These are phyloP conservation scores for Coryphaenoides rupestris DNA, from an alignment of 2,113 vertebrate species.

Conservation along the genomic window DNA sequence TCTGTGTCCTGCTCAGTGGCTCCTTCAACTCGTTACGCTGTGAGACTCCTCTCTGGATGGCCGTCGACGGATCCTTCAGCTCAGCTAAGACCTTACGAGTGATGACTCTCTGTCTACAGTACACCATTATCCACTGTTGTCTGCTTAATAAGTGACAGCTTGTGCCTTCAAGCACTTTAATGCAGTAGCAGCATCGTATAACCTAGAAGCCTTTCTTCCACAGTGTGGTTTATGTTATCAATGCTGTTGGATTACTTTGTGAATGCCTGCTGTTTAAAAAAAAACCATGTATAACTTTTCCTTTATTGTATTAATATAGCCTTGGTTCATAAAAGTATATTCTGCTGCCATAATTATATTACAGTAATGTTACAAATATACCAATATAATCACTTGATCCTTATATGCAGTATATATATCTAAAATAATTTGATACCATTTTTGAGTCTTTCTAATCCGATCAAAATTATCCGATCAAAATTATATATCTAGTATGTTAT, in stretches of 20 bases:
- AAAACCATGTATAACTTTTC: too few species aligned
- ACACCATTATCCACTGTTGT: neutral
- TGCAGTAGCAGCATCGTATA: neutral
- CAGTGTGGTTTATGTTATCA: neutral
- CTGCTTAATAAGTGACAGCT: neutral
- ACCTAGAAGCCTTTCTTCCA: neutral
- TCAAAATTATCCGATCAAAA: too few species aligned
- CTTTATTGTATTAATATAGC: too few species aligned
- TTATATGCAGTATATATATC: too few species aligned
- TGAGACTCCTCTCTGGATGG: constrained; percentile 41
- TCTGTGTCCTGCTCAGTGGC: constrained; percentile 59
- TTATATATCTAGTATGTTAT: too few species aligned
- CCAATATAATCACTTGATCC: too few species aligned
- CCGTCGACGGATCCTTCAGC: neutral
- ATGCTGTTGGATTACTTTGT: neutral
- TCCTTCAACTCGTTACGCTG: constrained; percentile 65
- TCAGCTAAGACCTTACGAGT: too few species aligned
- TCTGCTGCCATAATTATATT: too few species aligned
- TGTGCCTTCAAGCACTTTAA: neutral
- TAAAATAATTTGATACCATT: neutral
- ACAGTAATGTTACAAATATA: too few species aligned
- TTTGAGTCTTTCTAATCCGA: neutral
- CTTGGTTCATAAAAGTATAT: too few species aligned
- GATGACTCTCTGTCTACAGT: constrained; percentile 1
- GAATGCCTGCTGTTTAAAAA: too few species aligned